Evolutionary conservation across 2,113 vertebrate genomes (phyloP), one percentile per base, ranked within the genome.

Genomic region (Mesitornis unicolor): DNA sequence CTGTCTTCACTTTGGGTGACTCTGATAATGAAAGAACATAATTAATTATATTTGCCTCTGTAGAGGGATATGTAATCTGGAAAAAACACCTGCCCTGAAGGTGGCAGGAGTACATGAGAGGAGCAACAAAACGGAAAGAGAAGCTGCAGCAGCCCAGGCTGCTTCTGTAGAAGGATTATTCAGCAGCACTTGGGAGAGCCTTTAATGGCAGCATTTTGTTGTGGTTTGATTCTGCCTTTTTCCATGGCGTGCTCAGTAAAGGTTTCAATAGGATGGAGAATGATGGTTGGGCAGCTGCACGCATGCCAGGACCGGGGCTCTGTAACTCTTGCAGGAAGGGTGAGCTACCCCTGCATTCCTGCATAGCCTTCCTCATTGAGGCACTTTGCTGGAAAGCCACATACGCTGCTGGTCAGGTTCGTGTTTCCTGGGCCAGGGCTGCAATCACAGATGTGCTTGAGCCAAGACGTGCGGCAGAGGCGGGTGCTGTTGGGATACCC

Each of bases 21-120:
- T 95, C 73, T 38, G 81, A 83, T 94, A 97, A 95, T 96, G 93
- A 93, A 96, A 94, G 88, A 91, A 95, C 25, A 22, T 88, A 96
- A 97, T 95, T 95, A 97, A 97, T 97, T 48, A n/a, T 93, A 92
- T 97, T 95, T 97, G 84, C 26, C 53, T 96, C 68, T 83, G 81
- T 35, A 86, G 86, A 95, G 90, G 92, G 71, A 57, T 95, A 42
- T 94, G 82, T 95, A 95, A 90, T 94, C 90, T 90, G 91, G 60
- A 89, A 78, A 59, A 94, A 97, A 97, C 64, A 92, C 68, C 80
- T 96, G 90, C 80, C 60, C 90, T 82, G 56, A 81, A 71, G 79
- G 88, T 91, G 59, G 74, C 82, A 47, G 90, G 73, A 92, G 43
- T 83, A 76, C 7, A 12, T 60, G 75, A 88, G 36, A 87, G 47